Evolutionary conservation across 2,797 vertebrate genomes (phyloP), one percentile per base, ranked within the genome.

Genomic region (Chiloscyllium punctatum): DNA sequence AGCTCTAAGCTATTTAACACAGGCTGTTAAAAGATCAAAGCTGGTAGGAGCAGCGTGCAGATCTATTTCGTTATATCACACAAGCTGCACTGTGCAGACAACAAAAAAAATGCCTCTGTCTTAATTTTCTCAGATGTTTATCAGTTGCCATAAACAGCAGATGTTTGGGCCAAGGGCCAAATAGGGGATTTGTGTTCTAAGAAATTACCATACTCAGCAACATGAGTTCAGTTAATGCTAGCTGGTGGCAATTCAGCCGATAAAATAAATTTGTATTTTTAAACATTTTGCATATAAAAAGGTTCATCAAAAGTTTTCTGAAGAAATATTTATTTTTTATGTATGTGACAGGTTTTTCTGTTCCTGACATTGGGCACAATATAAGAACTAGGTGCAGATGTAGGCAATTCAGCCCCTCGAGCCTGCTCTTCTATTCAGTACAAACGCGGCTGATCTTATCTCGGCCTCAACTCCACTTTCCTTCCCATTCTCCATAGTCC

Each of bases 281-380:
- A 69, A 69, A 25, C 62, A 92, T 84, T 42, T 84, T 84, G 82
- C 21, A 84, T 84, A 9, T 84, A 8, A 84, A 48, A 84, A 48
- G 42, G n/a, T 42, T 27, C n/a, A 69, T 92, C 90, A 69, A 21
- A 66, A 92, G 23, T 62, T 21, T 37, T 21, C n/a, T 92, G 42
- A 92, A 92, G 72, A 57, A 79, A 77, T n/a, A 77, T 48, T 95
- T 87, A 15, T 71, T 96, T 96, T 96, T 96, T 96, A 96, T 96
- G 92, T 96, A 79, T 74, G 95, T 96, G 95, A 94, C 96, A 96
- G 96, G 96, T 96, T 96, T 91, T 87, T 79, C 0, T 0, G 0
- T 68, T 62, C 42, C 84, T 53, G 62, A 74, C 27, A 92, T 71
- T 0, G 0, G 95, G 30, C 90, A 42, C 62, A 92, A n/a, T 7